Evolutionary conservation across 37 sponge, comb jelly and placozoan species (phyloP).

Genomic region (Agelas oroides): DNA sequence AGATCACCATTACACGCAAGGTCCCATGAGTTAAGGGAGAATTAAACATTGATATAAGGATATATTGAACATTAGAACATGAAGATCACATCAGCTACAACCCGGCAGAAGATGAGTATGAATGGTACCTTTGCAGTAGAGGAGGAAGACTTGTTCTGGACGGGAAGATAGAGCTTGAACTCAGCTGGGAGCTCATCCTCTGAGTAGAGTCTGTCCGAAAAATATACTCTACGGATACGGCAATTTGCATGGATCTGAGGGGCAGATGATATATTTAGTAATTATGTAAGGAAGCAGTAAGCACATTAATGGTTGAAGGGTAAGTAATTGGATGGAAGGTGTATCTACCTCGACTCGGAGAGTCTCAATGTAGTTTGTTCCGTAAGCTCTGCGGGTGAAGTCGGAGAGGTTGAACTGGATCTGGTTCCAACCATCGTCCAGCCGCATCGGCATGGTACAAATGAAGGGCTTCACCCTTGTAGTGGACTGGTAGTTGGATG

Average conservation of each 20-base stretch:
- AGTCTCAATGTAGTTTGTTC: conserved; percentile 99
- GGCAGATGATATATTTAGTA: too few species aligned
- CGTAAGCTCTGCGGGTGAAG: conserved; percentile 98
- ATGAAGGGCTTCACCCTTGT: conserved; percentile 99
- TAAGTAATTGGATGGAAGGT: too few species aligned
- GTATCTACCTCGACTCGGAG: conserved; percentile 87
- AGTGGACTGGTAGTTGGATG: conserved; percentile 98
- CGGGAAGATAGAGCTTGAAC: conserved; percentile 98
- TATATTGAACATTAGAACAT: too few species aligned
- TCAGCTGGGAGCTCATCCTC: conserved; percentile 99
- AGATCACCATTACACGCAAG: too few species aligned
- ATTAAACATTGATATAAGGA: too few species aligned
- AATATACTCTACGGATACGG: conserved; percentile 97
- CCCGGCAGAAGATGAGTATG: too few species aligned
- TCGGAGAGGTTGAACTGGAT: conserved; percentile 99
- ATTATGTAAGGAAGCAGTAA: background rate
- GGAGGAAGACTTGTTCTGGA: conserved; percentile 70
- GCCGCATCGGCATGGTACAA: conserved; percentile 99
- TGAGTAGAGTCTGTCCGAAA: conserved; percentile 96
- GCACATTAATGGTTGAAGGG: too few species aligned
- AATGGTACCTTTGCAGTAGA: background rate
- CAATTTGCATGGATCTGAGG: conserved; percentile 98
- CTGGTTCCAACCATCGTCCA: conserved; percentile 99
- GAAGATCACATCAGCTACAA: too few species aligned
- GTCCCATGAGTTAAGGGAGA: too few species aligned